Conservation (phyloP, 2,888 invertebrate genomes). For the Netelia virgata region DNA sequence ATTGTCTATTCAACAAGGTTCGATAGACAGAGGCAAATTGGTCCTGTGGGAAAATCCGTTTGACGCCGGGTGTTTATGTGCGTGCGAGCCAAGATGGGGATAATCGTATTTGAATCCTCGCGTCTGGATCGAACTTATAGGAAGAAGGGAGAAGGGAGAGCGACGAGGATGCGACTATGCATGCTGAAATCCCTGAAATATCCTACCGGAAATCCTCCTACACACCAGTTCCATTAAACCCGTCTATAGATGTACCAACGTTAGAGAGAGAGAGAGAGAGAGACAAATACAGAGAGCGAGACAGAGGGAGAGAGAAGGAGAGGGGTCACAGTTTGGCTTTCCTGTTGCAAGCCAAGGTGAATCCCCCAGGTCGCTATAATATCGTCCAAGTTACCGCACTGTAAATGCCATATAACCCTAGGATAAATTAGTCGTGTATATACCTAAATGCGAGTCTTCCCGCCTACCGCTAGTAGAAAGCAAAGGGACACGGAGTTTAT, state of each 20-base stretch:
- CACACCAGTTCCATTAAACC: constrained; percentile 48
- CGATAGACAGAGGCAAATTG: constrained; percentile 3
- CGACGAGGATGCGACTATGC: constrained; percentile 19
- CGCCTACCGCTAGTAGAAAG: constrained; percentile 8
- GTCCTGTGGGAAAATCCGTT: constrained; percentile 44
- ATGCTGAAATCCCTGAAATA: constrained; percentile 52
- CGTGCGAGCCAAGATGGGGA: neutral
- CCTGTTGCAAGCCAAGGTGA: constrained; percentile 44
- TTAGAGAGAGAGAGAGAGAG: constrained; percentile 11
- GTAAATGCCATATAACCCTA: constrained; percentile 58
- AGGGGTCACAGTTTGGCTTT: constrained; percentile 10
- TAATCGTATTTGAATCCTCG: constrained; percentile 22
- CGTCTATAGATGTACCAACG: constrained; percentile 14
- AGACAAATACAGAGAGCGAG: neutral
- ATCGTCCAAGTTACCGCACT: constrained; percentile 53
- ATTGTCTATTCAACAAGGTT: neutral
- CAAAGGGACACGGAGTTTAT: constrained; percentile 39
- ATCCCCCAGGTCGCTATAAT: constrained; percentile 58
- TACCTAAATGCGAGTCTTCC: neutral
- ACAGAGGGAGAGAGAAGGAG: neutral
- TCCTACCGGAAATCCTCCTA: constrained; percentile 35
- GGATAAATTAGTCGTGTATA: constrained; percentile 58
- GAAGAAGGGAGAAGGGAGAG: neutral
- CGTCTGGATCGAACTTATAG: constrained; percentile 13
- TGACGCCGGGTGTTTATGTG: constrained; percentile 35